A percentile compares a stretch with the other conserved stretches of the same genome.
phyloP scores from a whole-genome alignment of 1,140 invertebrate genomes.

The Neodiprion fabricii region DNA sequence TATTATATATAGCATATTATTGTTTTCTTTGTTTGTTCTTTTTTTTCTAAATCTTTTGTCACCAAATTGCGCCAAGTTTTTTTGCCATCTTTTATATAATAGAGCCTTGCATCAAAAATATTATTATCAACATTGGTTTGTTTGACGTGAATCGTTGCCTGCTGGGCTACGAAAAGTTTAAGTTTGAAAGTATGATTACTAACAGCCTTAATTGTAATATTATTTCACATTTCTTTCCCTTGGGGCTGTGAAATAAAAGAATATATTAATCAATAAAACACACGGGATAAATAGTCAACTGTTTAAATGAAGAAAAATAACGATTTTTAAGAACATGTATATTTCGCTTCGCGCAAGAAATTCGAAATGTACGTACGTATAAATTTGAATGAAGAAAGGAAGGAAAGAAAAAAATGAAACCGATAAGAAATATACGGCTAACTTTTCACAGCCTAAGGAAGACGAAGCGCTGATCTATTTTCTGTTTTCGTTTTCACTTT shows the following conservation, averaged over 20 bases:
- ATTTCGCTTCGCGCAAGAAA: too few relatives aligned
- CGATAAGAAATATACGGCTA: background rate
- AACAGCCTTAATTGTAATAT: background rate
- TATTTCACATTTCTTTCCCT: conserved; percentile 5
- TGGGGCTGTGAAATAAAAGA: conserved; percentile 5
- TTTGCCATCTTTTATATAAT: background rate
- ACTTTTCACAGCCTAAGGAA: conserved; percentile 7
- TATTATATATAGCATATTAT: background rate
- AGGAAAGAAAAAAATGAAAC: too few relatives aligned
- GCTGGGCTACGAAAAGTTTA: background rate
- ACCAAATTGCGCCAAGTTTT: too few relatives aligned
- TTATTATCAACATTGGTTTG: background rate
- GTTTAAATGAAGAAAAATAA: background rate
- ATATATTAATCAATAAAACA: background rate
- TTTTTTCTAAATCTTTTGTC: background rate
- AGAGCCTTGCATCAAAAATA: conserved; percentile 1
- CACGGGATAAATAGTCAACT: background rate
- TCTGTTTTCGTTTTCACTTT: background rate
- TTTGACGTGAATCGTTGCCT: conserved; percentile 4
- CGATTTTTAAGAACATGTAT: too few relatives aligned
- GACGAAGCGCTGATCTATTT: background rate
- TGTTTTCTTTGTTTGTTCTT: background rate
- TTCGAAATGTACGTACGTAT: too few relatives aligned
- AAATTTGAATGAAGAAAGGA: too few relatives aligned
- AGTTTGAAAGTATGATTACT: conserved; percentile 4